Conservation (phyloP, 1,140 invertebrate species). For the Sweltsa coloradensis region DNA sequence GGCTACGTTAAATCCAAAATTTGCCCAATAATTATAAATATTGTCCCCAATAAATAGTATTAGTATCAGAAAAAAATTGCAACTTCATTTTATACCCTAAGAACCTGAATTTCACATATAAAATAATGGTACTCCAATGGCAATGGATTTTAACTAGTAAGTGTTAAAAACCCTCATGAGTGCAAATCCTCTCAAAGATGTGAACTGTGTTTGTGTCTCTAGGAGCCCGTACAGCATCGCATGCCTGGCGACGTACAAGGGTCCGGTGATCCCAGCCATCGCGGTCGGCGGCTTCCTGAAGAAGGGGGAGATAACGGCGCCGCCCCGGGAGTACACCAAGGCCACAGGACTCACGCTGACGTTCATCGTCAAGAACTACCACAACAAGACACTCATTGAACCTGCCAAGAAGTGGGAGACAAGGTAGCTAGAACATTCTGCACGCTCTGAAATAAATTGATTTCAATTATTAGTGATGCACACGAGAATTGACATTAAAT, state of each 20-base stretch:
- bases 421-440: constrained; percentile 26
- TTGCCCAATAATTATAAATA: no score
- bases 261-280: constrained; percentile 70
- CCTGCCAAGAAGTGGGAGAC: constrained; percentile 66
- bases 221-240: constrained; percentile 21
- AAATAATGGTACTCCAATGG: no score
- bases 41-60: no score
- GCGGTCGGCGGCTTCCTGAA: constrained; percentile 60
- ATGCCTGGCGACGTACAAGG: constrained; percentile 72
- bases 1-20: no score
- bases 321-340: constrained; percentile 34
- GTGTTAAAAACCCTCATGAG: no score
- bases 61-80: no score
- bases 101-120: no score
- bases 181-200: background rate
- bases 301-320: constrained; percentile 24
- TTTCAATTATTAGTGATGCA: no score
- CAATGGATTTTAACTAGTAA: background rate
- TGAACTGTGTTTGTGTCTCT: background rate
- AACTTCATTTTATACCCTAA: no score
- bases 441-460: no score
- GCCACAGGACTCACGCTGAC: constrained; percentile 61
- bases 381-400: constrained; percentile 35
- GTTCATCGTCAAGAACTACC: constrained; percentile 58
- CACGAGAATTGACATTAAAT: no score